These are phyloP conservation scores for Intellagama lesueurii DNA, from an alignment of 2,797 vertebrate genomes.

Conservation along the genomic window DNA sequence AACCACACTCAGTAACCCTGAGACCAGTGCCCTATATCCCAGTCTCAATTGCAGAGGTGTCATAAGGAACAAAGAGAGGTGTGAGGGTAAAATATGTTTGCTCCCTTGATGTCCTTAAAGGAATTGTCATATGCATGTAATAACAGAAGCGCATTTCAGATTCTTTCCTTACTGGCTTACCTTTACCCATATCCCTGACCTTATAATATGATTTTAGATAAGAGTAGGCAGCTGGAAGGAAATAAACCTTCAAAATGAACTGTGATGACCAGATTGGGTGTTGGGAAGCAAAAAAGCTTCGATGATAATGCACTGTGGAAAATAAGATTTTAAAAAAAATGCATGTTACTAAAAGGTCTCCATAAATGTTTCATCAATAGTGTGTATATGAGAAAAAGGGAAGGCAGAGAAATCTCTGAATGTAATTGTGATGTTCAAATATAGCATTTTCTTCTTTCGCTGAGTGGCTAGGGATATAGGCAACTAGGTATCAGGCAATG, in stretches of 20 bases:
- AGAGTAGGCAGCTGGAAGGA: not conserved
- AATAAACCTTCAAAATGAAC: slow-evolving; percentile 33
- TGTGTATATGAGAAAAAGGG: not conserved
- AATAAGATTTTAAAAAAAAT: slow-evolving; percentile 3
- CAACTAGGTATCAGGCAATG: not conserved
- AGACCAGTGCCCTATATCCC: too few species aligned
- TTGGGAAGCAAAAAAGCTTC: not conserved
- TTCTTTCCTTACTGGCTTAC: not conserved
- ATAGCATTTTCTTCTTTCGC: not conserved
- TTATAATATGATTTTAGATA: slow-evolving; percentile 29
- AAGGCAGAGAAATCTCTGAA: not conserved
- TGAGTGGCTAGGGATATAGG: not conserved
- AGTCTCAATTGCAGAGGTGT: too few species aligned
- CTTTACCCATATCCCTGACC: not conserved
- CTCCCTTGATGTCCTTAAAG: not conserved
- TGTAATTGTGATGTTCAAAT: slow-evolving; percentile 51
- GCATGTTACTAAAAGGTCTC: slow-evolving; percentile 36
- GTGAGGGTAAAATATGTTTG: not conserved
- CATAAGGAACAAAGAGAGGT: not conserved
- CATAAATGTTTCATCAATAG: not conserved
- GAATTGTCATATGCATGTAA: not conserved
- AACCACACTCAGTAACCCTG: too few species aligned
- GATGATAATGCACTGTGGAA: slow-evolving; percentile 44
- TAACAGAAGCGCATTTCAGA: not conserved
- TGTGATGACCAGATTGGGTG: not conserved